Conservation (phyloP, 2,888 invertebrate genomes). For the Creontiades dilutus region DNA sequence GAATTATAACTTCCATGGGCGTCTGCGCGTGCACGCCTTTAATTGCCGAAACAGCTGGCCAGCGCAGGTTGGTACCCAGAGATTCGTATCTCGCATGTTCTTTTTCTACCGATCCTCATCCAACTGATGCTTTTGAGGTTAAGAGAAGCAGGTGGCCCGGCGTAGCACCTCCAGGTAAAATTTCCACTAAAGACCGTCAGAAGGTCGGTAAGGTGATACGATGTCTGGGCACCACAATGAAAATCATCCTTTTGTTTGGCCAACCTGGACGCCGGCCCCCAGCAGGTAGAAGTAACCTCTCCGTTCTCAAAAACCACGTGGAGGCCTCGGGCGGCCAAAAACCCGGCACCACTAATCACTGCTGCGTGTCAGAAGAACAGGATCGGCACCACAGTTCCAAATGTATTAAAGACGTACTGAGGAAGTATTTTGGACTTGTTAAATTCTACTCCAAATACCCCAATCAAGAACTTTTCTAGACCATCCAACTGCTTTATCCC, state of each 20-base stretch:
- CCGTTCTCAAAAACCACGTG: no score
- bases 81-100: background rate
- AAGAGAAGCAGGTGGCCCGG: conserved; percentile 4
- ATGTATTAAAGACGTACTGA: no score
- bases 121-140: conserved; percentile 28
- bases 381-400: no score
- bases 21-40: background rate
- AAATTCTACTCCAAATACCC: no score
- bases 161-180: background rate
- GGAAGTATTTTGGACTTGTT: no score
- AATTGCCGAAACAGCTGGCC: background rate
- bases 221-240: conserved; percentile 7
- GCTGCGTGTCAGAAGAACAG: no score
- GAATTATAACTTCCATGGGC: background rate
- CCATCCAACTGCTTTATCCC: no score
- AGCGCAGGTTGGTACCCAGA: background rate
- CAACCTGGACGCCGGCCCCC: background rate
- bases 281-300: background rate
- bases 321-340: no score
- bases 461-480: no score
- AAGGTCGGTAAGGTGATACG: conserved; percentile 15
- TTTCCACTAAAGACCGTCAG: background rate
- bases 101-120: background rate
- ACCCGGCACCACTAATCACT: no score
- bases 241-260: background rate